Evolutionary conservation across 35 echinoderm and acorn worm species (phyloP), one percentile per base, ranked within the genome.

Genomic region (Ophioderma brevispina): DNA sequence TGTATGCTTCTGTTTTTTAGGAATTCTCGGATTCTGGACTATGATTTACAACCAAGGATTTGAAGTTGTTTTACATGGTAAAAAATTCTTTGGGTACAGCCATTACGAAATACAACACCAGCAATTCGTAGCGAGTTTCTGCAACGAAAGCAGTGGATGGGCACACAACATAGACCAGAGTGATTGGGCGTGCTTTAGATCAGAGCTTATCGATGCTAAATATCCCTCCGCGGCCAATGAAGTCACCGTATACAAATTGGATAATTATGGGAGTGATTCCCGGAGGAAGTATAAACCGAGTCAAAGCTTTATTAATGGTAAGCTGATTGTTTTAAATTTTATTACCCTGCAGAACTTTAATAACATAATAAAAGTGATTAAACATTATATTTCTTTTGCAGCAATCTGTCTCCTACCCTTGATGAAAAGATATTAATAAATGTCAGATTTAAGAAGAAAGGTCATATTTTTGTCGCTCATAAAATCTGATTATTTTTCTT

Each of bases 41-140:
- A 49, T 95, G 41, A 91, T 95, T 18, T 95, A 95, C 89, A 95
- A 95, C 79, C 93, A 95, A 84, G 93, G 88, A 35, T 95, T 91
- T 76, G 93, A 95, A 63, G 93, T 86, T 1, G 89, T 84, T 37
- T 82, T 95, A 15, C 84, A 90, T 38, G 81, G 81, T 78, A 86
- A 75, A 37, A 95, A 95, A 37, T 95, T 91, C 80, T 95, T 95
- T 41, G 93, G 88, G 1, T 95, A 90, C 37, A 87, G 75, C 1
- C 83, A 91, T 28, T 95, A 91, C 56, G 80, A 88, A 38, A 55
- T 82, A 1, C 33, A 77, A 39, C 34, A 32, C 0, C 35, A 55
- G 64, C 81, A 84, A 55, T 80, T 81, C 32, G 90, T 89, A 18
- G 40, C 77, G 46, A 80, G 92, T 33, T 75, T 64, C 13, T 95